Conservation (phyloP, 1,140 invertebrate genomes). For the Pogonognathellus flavescens region DNA sequence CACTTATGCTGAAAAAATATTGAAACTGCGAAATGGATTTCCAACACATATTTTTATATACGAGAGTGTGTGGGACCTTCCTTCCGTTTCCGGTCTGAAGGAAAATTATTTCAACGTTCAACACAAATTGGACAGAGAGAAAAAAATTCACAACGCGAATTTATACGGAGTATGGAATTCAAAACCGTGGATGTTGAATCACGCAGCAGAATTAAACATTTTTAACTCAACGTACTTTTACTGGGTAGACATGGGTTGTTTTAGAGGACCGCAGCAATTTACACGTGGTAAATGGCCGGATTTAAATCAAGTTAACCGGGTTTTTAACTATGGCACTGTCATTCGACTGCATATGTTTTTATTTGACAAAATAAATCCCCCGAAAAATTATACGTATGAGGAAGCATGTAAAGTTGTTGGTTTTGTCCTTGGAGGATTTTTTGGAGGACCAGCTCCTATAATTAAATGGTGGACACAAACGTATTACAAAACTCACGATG, state of each 20-base stretch:
- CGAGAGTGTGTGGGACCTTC: not conserved
- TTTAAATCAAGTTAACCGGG: not conserved
- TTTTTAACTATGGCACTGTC: not conserved
- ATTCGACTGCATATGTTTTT: not conserved
- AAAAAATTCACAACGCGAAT: not conserved
- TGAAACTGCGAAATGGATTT: not conserved
- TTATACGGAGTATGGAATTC: conserved; percentile 21
- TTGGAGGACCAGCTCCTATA: not conserved
- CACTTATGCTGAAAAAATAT: not conserved
- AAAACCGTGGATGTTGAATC: not conserved
- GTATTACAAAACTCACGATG: not conserved
- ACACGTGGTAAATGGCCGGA: conserved; percentile 20
- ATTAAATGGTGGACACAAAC: not conserved
- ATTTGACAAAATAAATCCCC: not conserved
- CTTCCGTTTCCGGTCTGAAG: not conserved
- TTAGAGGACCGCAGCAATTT: not conserved
- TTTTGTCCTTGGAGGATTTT: not conserved
- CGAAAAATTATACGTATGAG: not conserved
- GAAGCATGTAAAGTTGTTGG: not conserved
- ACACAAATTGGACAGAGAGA: not conserved
- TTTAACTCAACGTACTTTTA: not conserved
- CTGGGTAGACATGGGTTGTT: not conserved
- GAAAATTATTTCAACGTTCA: not conserved
- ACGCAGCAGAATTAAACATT: not conserved
- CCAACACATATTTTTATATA: not conserved